Evolutionary conservation across 2,888 invertebrate species (phyloP).

Genomic region (Pterostichus madidus): DNA sequence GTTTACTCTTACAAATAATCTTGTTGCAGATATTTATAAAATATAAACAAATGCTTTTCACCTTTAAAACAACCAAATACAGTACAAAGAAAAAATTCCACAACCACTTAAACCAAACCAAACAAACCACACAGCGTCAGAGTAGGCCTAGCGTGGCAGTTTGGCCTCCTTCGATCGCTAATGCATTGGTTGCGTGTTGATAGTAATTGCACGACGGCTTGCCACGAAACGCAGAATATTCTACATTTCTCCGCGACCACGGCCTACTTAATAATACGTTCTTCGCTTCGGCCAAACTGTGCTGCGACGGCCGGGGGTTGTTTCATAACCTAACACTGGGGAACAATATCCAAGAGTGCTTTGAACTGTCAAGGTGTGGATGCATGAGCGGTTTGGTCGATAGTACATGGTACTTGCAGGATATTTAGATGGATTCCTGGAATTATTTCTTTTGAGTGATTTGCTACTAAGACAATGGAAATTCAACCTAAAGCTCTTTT

Average conservation of each 20-base stretch:
- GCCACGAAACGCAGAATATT: constrained; percentile 50
- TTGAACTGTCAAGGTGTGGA: constrained; percentile 25
- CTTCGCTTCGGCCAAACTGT: constrained; percentile 16
- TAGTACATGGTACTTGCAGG: background rate
- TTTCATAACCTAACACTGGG: constrained; percentile 50
- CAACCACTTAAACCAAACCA: no score
- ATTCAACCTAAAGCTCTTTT: no score
- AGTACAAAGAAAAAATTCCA: no score
- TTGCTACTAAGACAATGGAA: no score
- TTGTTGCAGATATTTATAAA: no score
- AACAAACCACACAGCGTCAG: background rate
- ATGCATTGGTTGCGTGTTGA: constrained; percentile 49
- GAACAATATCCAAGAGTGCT: constrained; percentile 28
- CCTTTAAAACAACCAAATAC: no score
- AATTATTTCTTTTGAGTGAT: no score
- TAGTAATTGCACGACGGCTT: constrained; percentile 28
- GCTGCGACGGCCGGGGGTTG: background rate
- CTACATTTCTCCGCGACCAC: constrained; percentile 45
- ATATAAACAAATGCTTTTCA: no score
- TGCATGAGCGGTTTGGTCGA: constrained; percentile 1
- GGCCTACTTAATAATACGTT: constrained; percentile 56
- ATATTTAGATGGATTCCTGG: no score
- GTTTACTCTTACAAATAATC: no score
- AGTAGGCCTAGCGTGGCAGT: constrained; percentile 7
- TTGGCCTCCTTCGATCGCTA: constrained; percentile 38